Percentiles rank a stretch among this genome's conserved stretches.
Conservation (phyloP, 2,797 vertebrate genomes). For the Hozukius guyotensis region DNA sequence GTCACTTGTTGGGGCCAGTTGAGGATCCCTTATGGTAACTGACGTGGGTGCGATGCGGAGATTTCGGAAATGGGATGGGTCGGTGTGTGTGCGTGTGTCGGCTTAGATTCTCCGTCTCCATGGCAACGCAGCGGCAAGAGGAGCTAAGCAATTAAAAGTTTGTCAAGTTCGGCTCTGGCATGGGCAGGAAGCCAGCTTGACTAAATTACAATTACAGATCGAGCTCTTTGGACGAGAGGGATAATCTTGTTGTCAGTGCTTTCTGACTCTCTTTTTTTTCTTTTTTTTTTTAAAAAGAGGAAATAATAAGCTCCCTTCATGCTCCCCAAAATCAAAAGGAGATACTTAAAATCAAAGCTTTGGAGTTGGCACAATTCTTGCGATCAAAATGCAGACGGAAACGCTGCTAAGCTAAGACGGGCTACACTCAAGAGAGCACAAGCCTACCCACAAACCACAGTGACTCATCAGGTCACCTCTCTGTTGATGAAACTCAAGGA, state of each 20-base stretch:
- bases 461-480: constrained; percentile 74
- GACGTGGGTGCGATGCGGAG: constrained; percentile 4
- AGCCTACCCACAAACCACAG: constrained; percentile 36
- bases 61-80: constrained; percentile 15
- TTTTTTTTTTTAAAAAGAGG: background rate
- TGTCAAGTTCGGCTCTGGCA: constrained; percentile 31
- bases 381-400: constrained; percentile 19
- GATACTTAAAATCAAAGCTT: constrained; percentile 41
- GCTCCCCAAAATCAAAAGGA: constrained; percentile 23
- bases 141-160: constrained; percentile 71
- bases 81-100: background rate
- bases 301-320: constrained; percentile 26
- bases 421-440: constrained; percentile 7
- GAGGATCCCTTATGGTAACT: constrained; percentile 31
- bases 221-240: constrained; percentile 16
- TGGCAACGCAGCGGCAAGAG: constrained; percentile 41
- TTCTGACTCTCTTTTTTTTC: background rate
- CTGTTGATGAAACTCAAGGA: constrained; percentile 71
- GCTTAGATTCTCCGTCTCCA: constrained; percentile 35
- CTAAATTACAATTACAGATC: constrained; percentile 61
- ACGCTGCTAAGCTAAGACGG: background rate
- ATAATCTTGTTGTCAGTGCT: constrained; percentile 47
- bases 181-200: constrained; percentile 35
- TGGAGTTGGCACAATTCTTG: background rate
- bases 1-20: constrained; percentile 49